These are phyloP conservation scores for Lissonota sp. DNA, from an alignment of 2,888 invertebrate genomes.

Conservation along the genomic window DNA sequence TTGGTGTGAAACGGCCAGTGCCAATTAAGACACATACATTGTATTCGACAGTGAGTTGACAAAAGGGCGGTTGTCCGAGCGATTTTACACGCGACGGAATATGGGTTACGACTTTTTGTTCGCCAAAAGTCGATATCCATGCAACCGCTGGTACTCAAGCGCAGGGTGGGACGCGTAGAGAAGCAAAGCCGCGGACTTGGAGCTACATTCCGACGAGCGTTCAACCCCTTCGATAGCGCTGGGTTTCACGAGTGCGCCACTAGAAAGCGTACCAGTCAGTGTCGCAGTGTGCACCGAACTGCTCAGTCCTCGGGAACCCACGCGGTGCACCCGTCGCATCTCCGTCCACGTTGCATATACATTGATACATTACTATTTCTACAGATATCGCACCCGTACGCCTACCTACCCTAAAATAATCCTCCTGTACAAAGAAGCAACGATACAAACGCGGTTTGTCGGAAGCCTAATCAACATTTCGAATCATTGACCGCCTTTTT, in stretches of 20 bases:
- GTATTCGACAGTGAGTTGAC: too few species aligned
- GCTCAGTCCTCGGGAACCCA: constrained; percentile 75
- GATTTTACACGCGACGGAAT: too few species aligned
- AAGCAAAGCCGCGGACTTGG: constrained; percentile 11
- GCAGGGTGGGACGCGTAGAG: constrained; percentile 24
- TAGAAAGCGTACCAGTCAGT: constrained; percentile 78
- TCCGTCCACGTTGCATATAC: constrained; percentile 76
- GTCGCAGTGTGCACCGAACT: constrained; percentile 79
- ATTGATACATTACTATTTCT: constrained; percentile 15
- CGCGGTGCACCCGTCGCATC: constrained; percentile 71
- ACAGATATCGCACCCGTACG: constrained; percentile 1
- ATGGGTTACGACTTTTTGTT: too few species aligned
- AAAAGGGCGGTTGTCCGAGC: too few species aligned
- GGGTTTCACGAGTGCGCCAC: constrained; percentile 69
- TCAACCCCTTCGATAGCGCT: constrained; percentile 35
- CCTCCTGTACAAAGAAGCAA: too few species aligned
- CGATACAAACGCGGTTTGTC: neutral
- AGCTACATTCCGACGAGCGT: constrained; percentile 52
- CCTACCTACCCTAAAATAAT: neutral
- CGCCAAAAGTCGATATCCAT: neutral
- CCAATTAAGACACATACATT: too few species aligned
- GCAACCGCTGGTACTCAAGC: constrained; percentile 41
- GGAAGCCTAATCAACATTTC: neutral
- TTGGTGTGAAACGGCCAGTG: too few species aligned
- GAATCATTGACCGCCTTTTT: neutral